Evolutionary conservation across 2,888 invertebrate genomes (phyloP).

Genomic region (Griposia aprilina): DNA sequence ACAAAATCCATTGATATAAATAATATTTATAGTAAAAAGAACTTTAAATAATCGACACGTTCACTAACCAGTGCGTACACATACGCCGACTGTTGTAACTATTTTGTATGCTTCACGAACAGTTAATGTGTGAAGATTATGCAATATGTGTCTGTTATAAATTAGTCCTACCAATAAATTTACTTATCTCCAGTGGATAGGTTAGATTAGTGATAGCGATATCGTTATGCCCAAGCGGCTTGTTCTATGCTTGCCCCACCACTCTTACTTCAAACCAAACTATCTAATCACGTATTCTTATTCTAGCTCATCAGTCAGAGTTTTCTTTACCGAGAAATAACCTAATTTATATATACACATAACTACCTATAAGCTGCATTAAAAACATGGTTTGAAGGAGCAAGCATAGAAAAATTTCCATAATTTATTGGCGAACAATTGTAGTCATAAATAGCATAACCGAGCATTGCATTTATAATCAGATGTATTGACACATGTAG

Average conservation of each 20-base stretch:
- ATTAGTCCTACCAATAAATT: conserved; percentile 16
- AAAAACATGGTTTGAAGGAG: conserved; percentile 9
- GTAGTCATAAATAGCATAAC: conserved; percentile 46
- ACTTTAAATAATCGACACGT: neutral
- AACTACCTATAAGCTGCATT: neutral
- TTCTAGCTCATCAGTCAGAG: neutral
- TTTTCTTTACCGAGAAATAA: conserved; percentile 8
- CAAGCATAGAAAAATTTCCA: conserved; percentile 15
- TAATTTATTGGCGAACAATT: conserved; percentile 48
- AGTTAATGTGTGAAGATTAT: neutral
- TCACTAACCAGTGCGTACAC: neutral
- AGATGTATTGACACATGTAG: conserved; percentile 37
- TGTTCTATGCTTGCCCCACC: neutral
- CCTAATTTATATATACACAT: conserved; percentile 15
- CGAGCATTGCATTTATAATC: conserved; percentile 39
- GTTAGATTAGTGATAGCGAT: conserved; percentile 30
- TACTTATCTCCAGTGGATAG: conserved; percentile 13
- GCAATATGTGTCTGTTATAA: conserved; percentile 3
- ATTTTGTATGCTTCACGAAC: conserved; percentile 4
- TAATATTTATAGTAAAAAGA: neutral
- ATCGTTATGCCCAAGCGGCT: neutral
- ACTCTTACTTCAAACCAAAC: conserved; percentile 2
- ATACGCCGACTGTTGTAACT: neutral
- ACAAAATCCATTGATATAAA: neutral
- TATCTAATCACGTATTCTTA: neutral